Conservation (phyloP, 2,888 invertebrate genomes). For the Opisthograptis luteolata region DNA sequence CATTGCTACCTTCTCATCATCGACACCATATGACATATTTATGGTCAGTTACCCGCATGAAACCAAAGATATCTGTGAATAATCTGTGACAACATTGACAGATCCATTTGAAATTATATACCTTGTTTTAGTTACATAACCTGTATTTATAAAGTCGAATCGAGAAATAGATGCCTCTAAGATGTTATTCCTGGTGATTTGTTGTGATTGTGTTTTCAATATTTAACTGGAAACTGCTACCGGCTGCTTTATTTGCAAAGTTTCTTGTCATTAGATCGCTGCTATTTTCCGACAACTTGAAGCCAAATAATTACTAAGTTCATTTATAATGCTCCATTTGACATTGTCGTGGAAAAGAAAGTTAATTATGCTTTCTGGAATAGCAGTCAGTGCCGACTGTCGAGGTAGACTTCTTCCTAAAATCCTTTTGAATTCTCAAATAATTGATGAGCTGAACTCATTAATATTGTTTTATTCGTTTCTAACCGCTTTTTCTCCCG, state of each 20-base stretch:
- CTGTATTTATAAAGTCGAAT: background rate
- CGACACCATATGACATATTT: conserved; percentile 6
- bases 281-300: conserved; percentile 35
- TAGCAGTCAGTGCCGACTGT: conserved; percentile 59
- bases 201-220: conserved; percentile 28
- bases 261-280: conserved; percentile 34
- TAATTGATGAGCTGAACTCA: conserved; percentile 57
- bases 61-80: background rate
- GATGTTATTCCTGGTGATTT: conserved; percentile 6
- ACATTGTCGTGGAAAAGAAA: conserved; percentile 62
- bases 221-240: conserved; percentile 27
- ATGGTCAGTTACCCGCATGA: background rate
- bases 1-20: conserved; percentile 10
- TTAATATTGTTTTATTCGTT: conserved; percentile 22
- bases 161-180: background rate
- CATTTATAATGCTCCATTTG: conserved; percentile 61
- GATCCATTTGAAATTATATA: background rate
- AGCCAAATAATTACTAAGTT: conserved; percentile 50
- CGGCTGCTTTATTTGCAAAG: conserved; percentile 26
- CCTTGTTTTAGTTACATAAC: background rate
- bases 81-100: background rate
- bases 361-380: conserved; percentile 68
- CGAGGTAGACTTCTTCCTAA: conserved; percentile 57
- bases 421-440: conserved; percentile 64
- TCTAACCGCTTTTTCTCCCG: too few relatives aligned